phyloP scores from a whole-genome alignment of 1,140 invertebrate species.

The Drosophila kikkawai region DNA sequence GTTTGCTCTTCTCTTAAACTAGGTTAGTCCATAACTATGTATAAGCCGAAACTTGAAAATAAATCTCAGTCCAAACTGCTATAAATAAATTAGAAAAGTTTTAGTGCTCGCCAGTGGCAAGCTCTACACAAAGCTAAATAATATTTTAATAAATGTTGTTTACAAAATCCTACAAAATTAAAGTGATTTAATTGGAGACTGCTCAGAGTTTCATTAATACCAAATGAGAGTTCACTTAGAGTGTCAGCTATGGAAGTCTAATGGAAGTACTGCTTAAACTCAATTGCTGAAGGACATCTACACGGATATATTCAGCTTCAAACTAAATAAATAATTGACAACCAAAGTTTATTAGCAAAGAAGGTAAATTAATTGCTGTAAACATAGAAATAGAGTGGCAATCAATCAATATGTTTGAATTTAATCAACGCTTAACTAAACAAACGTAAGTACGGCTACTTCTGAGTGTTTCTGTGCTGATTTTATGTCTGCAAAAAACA shows the following conservation, averaged over 20 bases:
- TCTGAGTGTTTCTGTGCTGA: not conserved
- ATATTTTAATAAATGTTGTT: conserved; percentile 51
- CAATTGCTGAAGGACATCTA: not conserved
- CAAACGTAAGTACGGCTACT: not conserved
- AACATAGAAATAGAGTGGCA: not conserved
- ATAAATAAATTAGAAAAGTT: conserved; percentile 3
- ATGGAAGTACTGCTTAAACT: not conserved
- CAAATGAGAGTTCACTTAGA: not conserved
- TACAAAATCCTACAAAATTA: conserved; percentile 22
- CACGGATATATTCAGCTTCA: not conserved
- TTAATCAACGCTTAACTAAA: not conserved
- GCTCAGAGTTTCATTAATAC: not conserved
- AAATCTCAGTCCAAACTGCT: conserved; percentile 19
- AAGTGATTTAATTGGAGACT: not conserved
- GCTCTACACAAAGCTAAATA: not conserved
- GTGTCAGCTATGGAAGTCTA: not conserved
- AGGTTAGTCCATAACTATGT: conserved; percentile 16
- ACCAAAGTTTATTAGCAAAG: not conserved
- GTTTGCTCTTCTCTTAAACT: conserved; percentile 16
- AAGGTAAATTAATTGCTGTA: not conserved
- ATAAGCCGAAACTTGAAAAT: conserved; percentile 5
- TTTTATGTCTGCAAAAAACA: not conserved
- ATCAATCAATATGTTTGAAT: conserved; percentile 1
- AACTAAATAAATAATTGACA: not conserved
- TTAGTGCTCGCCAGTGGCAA: conserved; percentile 1